Percentiles rank a stretch among this genome's conserved stretches.
phyloP scores from a whole-genome alignment of 2,888 invertebrate species.

The Acronicta aceris region DNA sequence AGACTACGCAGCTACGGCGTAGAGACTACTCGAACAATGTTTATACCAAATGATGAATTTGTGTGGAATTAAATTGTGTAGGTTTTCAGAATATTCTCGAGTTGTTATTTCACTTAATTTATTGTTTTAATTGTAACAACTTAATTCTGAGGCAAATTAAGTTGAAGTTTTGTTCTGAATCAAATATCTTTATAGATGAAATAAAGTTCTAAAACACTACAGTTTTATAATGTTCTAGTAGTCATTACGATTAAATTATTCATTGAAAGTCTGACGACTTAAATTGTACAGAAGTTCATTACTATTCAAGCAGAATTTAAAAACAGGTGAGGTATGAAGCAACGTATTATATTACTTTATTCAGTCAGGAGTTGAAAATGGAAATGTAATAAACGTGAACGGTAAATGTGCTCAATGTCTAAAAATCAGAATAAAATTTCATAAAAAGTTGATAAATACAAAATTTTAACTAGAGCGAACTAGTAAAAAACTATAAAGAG shows the following conservation, averaged over 20 bases:
- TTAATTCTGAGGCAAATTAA: conserved; percentile 16
- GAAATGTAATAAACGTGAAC: neutral
- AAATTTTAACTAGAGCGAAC: too few relatives aligned
- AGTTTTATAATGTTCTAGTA: conserved; percentile 16
- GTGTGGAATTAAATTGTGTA: conserved; percentile 41
- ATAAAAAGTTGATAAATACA: too few relatives aligned
- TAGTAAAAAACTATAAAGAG: too few relatives aligned
- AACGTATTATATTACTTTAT: neutral
- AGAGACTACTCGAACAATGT: conserved; percentile 34
- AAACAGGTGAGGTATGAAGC: conserved; percentile 17
- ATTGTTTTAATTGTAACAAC: conserved; percentile 25
- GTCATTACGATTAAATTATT: conserved; percentile 27
- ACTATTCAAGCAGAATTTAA: conserved; percentile 24
- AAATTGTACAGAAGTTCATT: conserved; percentile 20
- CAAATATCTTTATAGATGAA: conserved; percentile 14
- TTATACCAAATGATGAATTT: conserved; percentile 39
- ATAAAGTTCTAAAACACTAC: conserved; percentile 18
- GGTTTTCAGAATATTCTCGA: conserved; percentile 23
- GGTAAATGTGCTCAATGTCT: neutral
- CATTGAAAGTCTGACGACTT: conserved; percentile 30
- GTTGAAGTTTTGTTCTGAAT: conserved; percentile 14
- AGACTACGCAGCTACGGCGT: conserved; percentile 27
- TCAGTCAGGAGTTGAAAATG: neutral
- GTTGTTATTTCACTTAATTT: conserved; percentile 32
- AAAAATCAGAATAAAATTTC: neutral